Evolutionary conservation across 1,140 invertebrate genomes (phyloP).

Genomic region (Acyrthosiphon pisum): DNA sequence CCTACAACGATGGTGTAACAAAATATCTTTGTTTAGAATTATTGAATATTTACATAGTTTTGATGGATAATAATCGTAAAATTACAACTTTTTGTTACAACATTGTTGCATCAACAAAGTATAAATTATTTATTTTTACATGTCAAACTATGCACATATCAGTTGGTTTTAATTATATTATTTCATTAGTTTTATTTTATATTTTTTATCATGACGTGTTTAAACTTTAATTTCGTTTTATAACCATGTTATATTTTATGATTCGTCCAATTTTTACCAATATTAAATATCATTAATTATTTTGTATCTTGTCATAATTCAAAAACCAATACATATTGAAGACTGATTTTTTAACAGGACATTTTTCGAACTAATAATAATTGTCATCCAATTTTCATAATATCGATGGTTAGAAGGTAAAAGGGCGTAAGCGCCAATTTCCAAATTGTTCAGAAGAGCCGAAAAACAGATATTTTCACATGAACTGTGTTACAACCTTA

Average conservation of each 20-base stretch:
- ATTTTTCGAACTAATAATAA: not conserved
- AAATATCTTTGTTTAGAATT: not conserved
- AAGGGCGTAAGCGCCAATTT: too few species aligned
- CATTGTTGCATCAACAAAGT: not conserved
- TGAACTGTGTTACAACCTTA: too few species aligned
- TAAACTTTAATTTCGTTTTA: not conserved
- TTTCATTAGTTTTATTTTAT: not conserved
- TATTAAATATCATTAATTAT: not conserved
- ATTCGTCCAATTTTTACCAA: not conserved
- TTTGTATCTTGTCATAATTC: too few species aligned
- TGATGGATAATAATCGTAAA: not conserved
- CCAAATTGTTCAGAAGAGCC: too few species aligned
- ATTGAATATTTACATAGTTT: not conserved
- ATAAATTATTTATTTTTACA: not conserved
- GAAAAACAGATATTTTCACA: too few species aligned
- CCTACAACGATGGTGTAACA: not conserved
- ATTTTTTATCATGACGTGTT: not conserved
- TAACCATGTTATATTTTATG: not conserved
- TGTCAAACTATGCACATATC: not conserved
- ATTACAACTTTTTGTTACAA: not conserved
- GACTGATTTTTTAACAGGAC: conserved; percentile 25
- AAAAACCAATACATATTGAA: not conserved
- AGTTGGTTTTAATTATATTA: not conserved
- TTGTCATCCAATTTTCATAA: not conserved
- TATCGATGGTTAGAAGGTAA: too few species aligned